Base-by-base conservation (phyloP, 2,888 invertebrate species). In the Xestia xanthographa region DNA sequence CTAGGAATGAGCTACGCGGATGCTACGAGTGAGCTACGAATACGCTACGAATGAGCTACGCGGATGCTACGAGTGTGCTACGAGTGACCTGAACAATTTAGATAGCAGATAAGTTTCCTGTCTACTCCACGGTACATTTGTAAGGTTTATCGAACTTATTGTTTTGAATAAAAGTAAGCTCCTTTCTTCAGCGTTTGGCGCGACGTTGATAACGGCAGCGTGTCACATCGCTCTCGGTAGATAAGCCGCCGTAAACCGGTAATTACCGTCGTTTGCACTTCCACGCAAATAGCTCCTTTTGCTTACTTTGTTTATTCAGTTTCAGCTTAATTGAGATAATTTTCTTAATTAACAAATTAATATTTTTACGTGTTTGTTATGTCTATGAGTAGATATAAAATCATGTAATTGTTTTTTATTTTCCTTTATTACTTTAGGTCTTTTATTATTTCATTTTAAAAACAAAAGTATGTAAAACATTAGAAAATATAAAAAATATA, bases 221-320 rank as follows among this genome's bases (percentile, higher is more conserved):
- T 66, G 79, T 43, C 56, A 67, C 66, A 26, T 66, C 53, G 53
- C 66, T 60, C 66, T 38, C 72, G 41, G 48, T 56, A 87, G 86
- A 86, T 85, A 87, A 86, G 73, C 71, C 70, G 22, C 58, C 43
- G 34, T 82, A 66, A 79, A 72, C 56, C 73, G 73, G 83, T 77
- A 83, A 87, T 87, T 83, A 77, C 77, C 73, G 48, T 75, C 73
- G 68, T 83, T 87, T 79, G 62, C 71, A 83, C 78, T 77, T 71
- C 56, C 29, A 70, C 43, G 65, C 53, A 66, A 83, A 82, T 56
- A 68, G 11, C 68, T 69, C 14, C 26, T 53, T 82, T 74, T 75
- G 66, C 65, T 74, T 60, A 77, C 34, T 76, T 78, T 68, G 66
- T 69, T 62, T 75, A 71, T 68, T 65, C 26, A 43, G 22, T 71